Base-by-base conservation (phyloP, 2,888 invertebrate genomes). In the Cantharis flavilabris region DNA sequence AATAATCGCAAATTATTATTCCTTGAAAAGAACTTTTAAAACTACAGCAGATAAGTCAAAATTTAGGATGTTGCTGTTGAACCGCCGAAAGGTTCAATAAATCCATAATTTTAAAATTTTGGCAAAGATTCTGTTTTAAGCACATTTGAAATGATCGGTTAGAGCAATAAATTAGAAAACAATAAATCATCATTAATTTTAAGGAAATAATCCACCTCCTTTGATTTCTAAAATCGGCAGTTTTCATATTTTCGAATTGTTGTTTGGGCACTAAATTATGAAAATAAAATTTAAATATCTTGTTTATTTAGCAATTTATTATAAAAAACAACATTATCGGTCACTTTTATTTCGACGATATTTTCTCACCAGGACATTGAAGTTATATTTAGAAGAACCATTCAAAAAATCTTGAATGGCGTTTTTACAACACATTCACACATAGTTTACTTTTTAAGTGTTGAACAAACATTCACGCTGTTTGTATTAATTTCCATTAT, bases 321-420 rank as follows among this genome's bases (percentile, higher is more conserved):
- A 49, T n/a, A 49, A 49, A 49, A 49, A 49, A 33, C 33, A 49
- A 49, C 49, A n/a, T 49, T n/a, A n/a, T 49, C n/a, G 49, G 49
- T 49, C 7, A 49, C 5, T 49, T 49, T 78, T 71, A 75, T 75
- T 76, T 64, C 28, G 33, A 30, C 73, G 69, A 78, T 75, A 76
- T 77, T 79, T 77, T 73, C 62, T 74, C 79, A 76, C 75, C 79
- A 76, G 77, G 79, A 76, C 76, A 77, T 78, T 65, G 65, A 75
- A 75, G 78, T 73, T 79, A 79, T 73, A 77, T 79, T 77, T 75
- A 78, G 73, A 79, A 63, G 70, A 77, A 73, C 72, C 79, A 79
- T 79, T 79, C 79, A 79, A 76, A 77, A 79, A 77, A 76, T 77
- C 75, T 14, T 77, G 73, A 75, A 79, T 79, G 77, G 77, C 74